Percentiles rank a stretch among this genome's conserved stretches.
phyloP scores from a whole-genome alignment of 2,113 vertebrate genomes.

The Thalassoma bifasciatum region DNA sequence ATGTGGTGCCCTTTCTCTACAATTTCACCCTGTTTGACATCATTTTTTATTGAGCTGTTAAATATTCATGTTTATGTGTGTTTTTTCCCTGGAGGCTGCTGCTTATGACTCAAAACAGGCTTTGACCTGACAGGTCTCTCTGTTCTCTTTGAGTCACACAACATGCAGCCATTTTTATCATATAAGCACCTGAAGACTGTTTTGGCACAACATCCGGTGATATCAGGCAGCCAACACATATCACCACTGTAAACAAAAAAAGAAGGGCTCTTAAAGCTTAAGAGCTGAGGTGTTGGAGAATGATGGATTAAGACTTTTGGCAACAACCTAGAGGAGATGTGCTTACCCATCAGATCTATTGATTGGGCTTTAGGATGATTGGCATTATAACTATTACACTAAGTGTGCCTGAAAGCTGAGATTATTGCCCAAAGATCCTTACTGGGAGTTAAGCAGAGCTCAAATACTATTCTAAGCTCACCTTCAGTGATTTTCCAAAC shows the following conservation, averaged over 20 bases:
- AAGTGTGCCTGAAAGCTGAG: not conserved
- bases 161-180: conserved; percentile 25
- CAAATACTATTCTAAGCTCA: conserved; percentile 78
- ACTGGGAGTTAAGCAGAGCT: not conserved
- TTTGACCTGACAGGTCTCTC: conserved; percentile 16
- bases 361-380: too few relatives aligned
- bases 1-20: conserved; percentile 3
- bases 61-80: conserved; percentile 53
- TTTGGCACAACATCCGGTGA: not conserved
- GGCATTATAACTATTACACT: too few relatives aligned
- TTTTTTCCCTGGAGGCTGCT: conserved; percentile 17
- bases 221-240: conserved; percentile 18
- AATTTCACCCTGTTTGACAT: conserved; percentile 18
- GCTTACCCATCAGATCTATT: too few relatives aligned
- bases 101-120: conserved; percentile 33
- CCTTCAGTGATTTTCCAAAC: conserved; percentile 88
- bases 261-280: conserved; percentile 14
- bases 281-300: not conserved
- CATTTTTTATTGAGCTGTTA: conserved; percentile 39
- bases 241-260: not conserved
- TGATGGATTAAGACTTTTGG: too few relatives aligned
- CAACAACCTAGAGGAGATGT: too few relatives aligned
- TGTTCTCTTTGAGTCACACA: conserved; percentile 28
- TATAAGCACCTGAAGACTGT: conserved; percentile 8
- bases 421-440: not conserved